Evolutionary conservation across 2,113 vertebrate species (phyloP), one percentile per base, ranked within the genome.

Genomic region (Capra hircus): DNA sequence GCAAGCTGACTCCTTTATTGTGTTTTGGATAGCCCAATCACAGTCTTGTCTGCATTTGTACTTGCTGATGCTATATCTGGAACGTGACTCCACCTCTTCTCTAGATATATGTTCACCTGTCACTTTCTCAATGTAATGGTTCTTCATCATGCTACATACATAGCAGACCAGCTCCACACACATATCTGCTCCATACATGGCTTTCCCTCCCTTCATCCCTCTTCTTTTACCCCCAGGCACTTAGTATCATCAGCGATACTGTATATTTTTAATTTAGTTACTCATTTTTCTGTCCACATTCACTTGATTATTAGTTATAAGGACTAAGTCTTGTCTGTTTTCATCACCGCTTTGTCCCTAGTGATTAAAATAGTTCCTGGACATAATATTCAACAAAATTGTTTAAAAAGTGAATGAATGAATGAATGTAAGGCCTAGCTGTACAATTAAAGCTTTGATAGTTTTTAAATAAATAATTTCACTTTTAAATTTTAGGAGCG

Each of bases 401-500:
- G 40, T 89, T 89, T 25, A 62, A 87, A 97, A 62, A 92, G 33
- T 50, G 74, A 67, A 43, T 15, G 27, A 36, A 52, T 91, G 27
- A 89, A 78, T 80, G n/a, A 93, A 23, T 84, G 4, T 88, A 87
- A 30, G 23, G 14, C 25, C 17, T 96, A 7, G 77, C 23, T 71
- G 9, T 81, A 67, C 16, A 13, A 43, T 86, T 74, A 81, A 57
- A 27, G 55, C 52, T 90, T 86, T 55, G 25, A 85, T 80, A 7
- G 88, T 83, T 95, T 53, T 43, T 97, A 71, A 98, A 93, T 95
- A 45, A 84, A 30, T 97, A 87, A 90, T 98, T 64, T 11, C 6
- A 77, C 48, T 92, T 97, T 98, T 98, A 91, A 95, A 98, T 99
- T 99, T 93, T 98, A 99, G 99, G 95, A 97, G 91, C 95, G 94